Percentiles rank a stretch among this genome's conserved stretches.
Evolutionary conservation across 2,113 vertebrate genomes (phyloP).

Genomic region (Odontophorus gujanensis): DNA sequence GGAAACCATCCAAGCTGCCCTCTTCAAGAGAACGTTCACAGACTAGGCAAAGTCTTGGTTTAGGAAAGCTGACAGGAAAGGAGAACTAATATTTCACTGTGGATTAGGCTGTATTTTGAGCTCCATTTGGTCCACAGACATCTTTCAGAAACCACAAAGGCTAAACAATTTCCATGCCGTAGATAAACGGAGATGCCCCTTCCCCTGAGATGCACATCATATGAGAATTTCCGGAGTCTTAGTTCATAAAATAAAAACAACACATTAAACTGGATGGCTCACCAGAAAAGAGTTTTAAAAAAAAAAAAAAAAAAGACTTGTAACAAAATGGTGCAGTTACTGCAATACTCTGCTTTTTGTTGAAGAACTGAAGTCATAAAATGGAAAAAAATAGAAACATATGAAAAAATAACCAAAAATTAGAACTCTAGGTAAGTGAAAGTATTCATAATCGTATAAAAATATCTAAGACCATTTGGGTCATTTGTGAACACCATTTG

Average conservation of each 20-base stretch:
- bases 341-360: background rate
- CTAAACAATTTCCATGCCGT: conserved; percentile 36
- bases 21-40: conserved; percentile 48
- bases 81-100: conserved; percentile 62
- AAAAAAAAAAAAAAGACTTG: background rate
- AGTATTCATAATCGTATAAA: background rate
- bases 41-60: conserved; percentile 40
- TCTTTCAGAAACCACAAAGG: conserved; percentile 58
- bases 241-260: background rate
- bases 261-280: background rate
- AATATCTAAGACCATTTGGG: background rate
- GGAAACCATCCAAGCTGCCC: conserved; percentile 59
- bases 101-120: conserved; percentile 52
- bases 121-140: conserved; percentile 31
- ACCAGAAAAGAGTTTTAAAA: background rate
- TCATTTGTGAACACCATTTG: background rate
- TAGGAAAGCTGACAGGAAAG: conserved; percentile 60
- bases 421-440: background rate
- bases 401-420: background rate
- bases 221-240: conserved; percentile 24
- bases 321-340: background rate
- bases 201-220: conserved; percentile 6
- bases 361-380: conserved; percentile 1
- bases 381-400: background rate
- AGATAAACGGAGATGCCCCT: conserved; percentile 54